Conservation (phyloP, 1,140 invertebrate genomes). For the Pseudomyrmex dendroicus region DNA sequence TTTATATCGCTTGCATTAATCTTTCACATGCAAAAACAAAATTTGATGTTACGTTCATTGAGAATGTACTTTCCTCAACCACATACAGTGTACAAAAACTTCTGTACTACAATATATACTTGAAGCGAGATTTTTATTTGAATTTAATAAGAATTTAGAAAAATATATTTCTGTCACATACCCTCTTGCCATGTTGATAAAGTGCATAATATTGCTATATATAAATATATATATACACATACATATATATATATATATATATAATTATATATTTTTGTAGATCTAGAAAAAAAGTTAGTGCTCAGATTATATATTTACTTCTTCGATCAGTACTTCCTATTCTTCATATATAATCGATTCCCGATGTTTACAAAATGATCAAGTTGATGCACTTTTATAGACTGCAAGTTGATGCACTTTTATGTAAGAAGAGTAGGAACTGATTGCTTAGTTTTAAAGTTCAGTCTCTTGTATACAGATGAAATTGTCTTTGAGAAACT, state of each 20-base stretch:
- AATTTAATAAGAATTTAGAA: conserved; percentile 63
- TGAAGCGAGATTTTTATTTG: conserved; percentile 59
- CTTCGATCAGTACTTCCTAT: conserved; percentile 63
- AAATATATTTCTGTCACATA: conserved; percentile 69
- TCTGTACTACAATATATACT: conserved; percentile 45
- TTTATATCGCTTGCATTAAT: conserved; percentile 47
- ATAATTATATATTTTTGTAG: conserved; percentile 82
- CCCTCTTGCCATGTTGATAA: conserved; percentile 77
- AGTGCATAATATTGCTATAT: conserved; percentile 76
- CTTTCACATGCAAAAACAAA: conserved; percentile 36
- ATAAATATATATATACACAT: conserved; percentile 75
- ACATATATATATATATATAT: too few species aligned
- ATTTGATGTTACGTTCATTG: conserved; percentile 44
- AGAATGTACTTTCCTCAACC: conserved; percentile 47
- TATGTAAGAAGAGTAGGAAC: conserved; percentile 66
- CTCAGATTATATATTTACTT: conserved; percentile 76
- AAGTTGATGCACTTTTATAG: conserved; percentile 48
- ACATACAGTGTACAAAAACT: conserved; percentile 41
- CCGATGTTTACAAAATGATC: conserved; percentile 51
- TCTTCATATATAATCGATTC: conserved; percentile 66
- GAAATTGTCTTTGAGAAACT: conserved; percentile 71
- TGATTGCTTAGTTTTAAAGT: conserved; percentile 72
- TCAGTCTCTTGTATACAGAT: conserved; percentile 74
- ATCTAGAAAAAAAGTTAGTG: conserved; percentile 75
- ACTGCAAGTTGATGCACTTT: conserved; percentile 57